Percentiles rank a stretch among this genome's conserved stretches.
phyloP scores from a whole-genome alignment of 2,113 vertebrate genomes.

The Rhynchopsitta pachyrhyncha region DNA sequence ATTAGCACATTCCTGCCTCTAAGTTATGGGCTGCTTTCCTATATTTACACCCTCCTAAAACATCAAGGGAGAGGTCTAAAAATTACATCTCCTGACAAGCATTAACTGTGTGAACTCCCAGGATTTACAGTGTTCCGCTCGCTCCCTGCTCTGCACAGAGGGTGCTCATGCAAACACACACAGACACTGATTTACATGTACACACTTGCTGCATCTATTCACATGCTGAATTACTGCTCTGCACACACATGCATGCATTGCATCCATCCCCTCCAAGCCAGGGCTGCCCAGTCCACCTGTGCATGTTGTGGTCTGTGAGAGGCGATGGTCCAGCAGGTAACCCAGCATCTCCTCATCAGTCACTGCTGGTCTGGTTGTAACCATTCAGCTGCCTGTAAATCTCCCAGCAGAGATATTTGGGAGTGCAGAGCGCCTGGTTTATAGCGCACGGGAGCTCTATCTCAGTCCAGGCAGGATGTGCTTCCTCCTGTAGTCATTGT shows the following conservation, averaged over 20 bases:
- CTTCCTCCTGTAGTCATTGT: neutral
- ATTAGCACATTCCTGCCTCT: slow-evolving; percentile 30
- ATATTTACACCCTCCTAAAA: slow-evolving; percentile 28
- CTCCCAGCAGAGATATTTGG: neutral
- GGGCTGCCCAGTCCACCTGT: neutral
- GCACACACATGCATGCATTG: rapidly evolving
- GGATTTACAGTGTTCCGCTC: neutral
- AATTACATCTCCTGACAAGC: neutral
- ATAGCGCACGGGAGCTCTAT: neutral
- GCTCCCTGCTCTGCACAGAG: rapidly evolving
- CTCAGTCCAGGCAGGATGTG: rapidly evolving
- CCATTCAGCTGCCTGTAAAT: neutral
- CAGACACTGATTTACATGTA: rapidly evolving
- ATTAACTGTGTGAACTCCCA: neutral
- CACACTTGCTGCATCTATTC: neutral
- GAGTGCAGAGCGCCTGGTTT: neutral
- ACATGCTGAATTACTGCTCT: neutral
- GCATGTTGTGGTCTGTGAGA: neutral
- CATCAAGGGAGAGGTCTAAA: slow-evolving; percentile 36
- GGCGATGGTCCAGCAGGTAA: neutral
- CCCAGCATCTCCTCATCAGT: neutral
- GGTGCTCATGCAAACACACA: neutral
- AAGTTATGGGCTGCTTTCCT: slow-evolving; percentile 31
- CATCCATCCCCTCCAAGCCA: neutral
- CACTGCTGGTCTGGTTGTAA: neutral